Conservation (phyloP, 2,888 invertebrate genomes). For the Idaea biselata region DNA sequence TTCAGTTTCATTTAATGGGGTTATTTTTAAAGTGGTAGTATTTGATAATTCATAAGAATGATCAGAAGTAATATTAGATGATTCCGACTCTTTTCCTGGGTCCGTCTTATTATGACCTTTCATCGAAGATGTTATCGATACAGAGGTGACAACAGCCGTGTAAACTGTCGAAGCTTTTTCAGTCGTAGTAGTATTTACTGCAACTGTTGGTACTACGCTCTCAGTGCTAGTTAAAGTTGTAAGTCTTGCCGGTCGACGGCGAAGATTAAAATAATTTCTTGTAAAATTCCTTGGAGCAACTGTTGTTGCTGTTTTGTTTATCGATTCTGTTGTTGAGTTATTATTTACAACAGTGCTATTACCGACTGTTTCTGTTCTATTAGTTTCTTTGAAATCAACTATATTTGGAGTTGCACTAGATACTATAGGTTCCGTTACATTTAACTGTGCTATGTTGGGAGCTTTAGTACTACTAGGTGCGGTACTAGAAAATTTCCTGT, state of each 20-base stretch:
- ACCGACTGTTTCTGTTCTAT: constrained; percentile 32
- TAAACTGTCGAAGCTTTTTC: constrained; percentile 73
- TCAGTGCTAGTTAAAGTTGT: constrained; percentile 56
- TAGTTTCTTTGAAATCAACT: constrained; percentile 44
- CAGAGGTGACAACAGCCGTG: constrained; percentile 76
- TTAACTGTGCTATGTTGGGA: constrained; percentile 50
- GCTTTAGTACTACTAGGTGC: constrained; percentile 54
- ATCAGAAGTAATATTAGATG: constrained; percentile 43
- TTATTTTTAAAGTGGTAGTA: constrained; percentile 38
- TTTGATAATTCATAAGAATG: constrained; percentile 35
- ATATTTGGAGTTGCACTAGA: constrained; percentile 45
- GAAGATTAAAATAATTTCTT: constrained; percentile 60
- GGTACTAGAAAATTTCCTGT: constrained; percentile 63
- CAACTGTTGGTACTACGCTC: constrained; percentile 35
- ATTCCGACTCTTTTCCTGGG: constrained; percentile 43
- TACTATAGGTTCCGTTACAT: constrained; percentile 55
- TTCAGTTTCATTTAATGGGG: constrained; percentile 50
- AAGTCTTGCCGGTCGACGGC: constrained; percentile 60
- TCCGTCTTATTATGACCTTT: constrained; percentile 74
- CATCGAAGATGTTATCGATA: constrained; percentile 76
- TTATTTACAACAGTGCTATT: constrained; percentile 26
- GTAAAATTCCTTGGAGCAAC: constrained; percentile 58
- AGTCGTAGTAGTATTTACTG: constrained; percentile 63
- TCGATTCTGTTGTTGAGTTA: constrained; percentile 38
- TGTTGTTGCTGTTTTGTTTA: constrained; percentile 44